Evolutionary conservation across 37 sponge, comb jelly and placozoan genomes (phyloP).

Genomic region (Agelas oroides): DNA sequence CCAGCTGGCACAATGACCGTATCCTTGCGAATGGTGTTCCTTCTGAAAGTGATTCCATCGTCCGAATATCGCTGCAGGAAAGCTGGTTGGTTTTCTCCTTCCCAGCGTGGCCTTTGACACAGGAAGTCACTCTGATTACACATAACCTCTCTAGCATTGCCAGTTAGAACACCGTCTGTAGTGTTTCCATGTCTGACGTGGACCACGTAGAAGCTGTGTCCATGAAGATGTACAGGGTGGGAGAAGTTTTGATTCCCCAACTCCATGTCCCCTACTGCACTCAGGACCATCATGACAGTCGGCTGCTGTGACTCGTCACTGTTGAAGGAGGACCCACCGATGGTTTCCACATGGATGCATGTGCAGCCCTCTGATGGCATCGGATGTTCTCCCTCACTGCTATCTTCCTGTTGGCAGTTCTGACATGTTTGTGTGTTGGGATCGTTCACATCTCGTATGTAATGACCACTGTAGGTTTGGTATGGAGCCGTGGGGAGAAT

Average conservation of each 20-base stretch:
- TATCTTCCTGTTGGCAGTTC: not conserved
- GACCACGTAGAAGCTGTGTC: constrained; percentile 71
- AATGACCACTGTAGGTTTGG: constrained; percentile 14
- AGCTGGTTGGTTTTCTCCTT: not conserved
- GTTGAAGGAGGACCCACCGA: not conserved
- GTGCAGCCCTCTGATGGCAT: not conserved
- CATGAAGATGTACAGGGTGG: constrained; percentile 84
- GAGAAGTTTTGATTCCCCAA: constrained; percentile 1
- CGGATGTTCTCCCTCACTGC: not conserved
- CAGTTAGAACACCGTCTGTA: not conserved
- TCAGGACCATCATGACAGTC: constrained; percentile 23
- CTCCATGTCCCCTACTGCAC: constrained; percentile 1
- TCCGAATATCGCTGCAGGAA: not conserved
- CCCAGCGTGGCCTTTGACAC: constrained; percentile 19
- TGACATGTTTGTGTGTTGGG: not conserved
- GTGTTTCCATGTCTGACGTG: constrained; percentile 66
- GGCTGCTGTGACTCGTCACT: not conserved
- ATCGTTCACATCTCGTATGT: not conserved
- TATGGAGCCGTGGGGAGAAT: constrained; percentile 58
- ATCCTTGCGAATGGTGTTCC: constrained; percentile 70
- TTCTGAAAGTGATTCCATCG: not conserved
- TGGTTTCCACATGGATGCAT: not conserved
- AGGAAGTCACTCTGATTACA: constrained; percentile 29
- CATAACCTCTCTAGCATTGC: constrained; percentile 30
- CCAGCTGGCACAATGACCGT: constrained; percentile 89